A percentile compares a stretch with the other conserved stretches of the same genome.
phyloP scores from a whole-genome alignment of 2,888 invertebrate genomes.

The Caenorhabditis zanzibari region DNA sequence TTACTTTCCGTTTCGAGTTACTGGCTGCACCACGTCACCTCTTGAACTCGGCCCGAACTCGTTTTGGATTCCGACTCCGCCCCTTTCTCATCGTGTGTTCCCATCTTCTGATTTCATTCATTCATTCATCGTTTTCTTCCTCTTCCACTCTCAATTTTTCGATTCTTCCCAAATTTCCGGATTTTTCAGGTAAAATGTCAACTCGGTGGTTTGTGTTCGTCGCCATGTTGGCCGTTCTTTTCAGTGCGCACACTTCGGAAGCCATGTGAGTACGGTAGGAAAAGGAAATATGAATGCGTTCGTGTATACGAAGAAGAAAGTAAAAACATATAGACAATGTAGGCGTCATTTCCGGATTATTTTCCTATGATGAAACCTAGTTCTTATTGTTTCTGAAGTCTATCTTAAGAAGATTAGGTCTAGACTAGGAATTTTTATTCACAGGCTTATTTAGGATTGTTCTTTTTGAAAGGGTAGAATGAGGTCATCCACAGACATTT shows the following conservation, averaged over 20 bases:
- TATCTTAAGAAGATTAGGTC: slow-evolving; percentile 22
- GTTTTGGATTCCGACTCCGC: slow-evolving; percentile 19
- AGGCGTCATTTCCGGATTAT: not conserved
- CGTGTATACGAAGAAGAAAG: slow-evolving; percentile 10
- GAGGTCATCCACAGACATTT: not conserved
- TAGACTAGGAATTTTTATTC: slow-evolving; percentile 2
- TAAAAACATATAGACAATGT: not conserved
- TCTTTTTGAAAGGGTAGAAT: not conserved
- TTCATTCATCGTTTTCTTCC: not conserved
- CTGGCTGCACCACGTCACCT: slow-evolving; percentile 38
- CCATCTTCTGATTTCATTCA: slow-evolving; percentile 17
- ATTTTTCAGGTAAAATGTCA: slow-evolving; percentile 52
- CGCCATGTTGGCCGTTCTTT: slow-evolving; percentile 42
- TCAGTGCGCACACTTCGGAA: slow-evolving; percentile 46
- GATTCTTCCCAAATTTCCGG: not conserved
- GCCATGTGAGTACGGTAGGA: slow-evolving; percentile 57
- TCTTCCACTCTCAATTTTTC: not conserved
- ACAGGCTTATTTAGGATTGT: not conserved
- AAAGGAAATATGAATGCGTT: not conserved
- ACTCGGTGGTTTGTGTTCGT: slow-evolving; percentile 44
- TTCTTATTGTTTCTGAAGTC: slow-evolving; percentile 4
- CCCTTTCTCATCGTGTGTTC: slow-evolving; percentile 7
- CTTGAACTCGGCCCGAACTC: slow-evolving; percentile 37
- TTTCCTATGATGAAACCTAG: not conserved
- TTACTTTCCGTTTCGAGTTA: slow-evolving; percentile 51